These are phyloP conservation scores for Menidia menidia DNA, from an alignment of 2,797 vertebrate genomes.

Conservation along the genomic window DNA sequence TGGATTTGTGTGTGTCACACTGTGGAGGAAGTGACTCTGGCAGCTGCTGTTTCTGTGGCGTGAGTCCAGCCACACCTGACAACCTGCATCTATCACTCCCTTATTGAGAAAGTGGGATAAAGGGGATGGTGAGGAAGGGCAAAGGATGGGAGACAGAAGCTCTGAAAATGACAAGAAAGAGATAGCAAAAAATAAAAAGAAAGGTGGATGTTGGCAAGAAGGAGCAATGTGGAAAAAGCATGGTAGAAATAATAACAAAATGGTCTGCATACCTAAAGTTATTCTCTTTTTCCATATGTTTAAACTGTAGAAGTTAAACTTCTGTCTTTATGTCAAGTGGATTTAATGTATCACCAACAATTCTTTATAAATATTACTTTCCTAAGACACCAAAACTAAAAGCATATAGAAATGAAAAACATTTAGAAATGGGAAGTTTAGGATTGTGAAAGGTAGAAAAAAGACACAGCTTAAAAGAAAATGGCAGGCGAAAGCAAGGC, in stretches of 20 bases:
- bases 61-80: conserved; percentile 85
- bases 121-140: conserved; percentile 59
- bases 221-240: not conserved
- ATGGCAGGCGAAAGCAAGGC: not conserved
- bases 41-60: conserved; percentile 86
- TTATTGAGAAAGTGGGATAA: conserved; percentile 86
- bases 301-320: no score
- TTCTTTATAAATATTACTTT: not conserved
- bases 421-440: not conserved
- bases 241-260: not conserved
- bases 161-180: conserved; percentile 48
- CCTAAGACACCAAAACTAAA: no score
- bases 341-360: not conserved
- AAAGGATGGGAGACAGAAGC: conserved; percentile 50
- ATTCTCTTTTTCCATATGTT: not conserved
- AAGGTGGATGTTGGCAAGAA: conserved; percentile 22
- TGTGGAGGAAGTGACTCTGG: conserved; percentile 81
- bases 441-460: conserved; percentile 9
- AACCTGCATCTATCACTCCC: conserved; percentile 89
- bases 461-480: conserved; percentile 4
- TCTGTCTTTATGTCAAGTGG: no score
- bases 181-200: conserved; percentile 9
- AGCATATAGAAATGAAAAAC: not conserved
- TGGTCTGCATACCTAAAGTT: not conserved
- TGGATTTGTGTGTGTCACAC: conserved; percentile 69